Conservation (phyloP, 2,888 invertebrate species). For the Apotomis betuletana region DNA sequence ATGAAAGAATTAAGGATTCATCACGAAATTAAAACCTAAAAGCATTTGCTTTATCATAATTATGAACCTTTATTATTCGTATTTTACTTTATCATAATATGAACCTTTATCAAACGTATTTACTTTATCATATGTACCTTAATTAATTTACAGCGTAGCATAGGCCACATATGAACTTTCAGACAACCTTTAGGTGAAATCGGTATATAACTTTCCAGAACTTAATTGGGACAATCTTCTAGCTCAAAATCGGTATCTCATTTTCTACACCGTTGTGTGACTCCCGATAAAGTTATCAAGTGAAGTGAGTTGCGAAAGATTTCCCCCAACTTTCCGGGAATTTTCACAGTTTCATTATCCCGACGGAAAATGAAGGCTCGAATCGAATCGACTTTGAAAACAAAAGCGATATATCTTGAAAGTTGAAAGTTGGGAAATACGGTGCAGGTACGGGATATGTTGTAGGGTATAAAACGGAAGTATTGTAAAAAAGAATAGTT, state of each 20-base stretch:
- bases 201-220: neutral
- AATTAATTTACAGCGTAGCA: no score
- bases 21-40: neutral
- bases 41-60: no score
- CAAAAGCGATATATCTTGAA: slow-evolving; percentile 70
- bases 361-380: slow-evolving; percentile 57
- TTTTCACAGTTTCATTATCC: slow-evolving; percentile 60
- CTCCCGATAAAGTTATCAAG: slow-evolving; percentile 42
- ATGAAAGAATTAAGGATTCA: neutral
- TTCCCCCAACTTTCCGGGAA: slow-evolving; percentile 46
- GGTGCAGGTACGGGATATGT: slow-evolving; percentile 22
- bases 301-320: slow-evolving; percentile 52
- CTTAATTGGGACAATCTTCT: slow-evolving; percentile 17
- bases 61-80: no score
- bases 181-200: neutral
- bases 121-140: no score
- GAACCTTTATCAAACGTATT: no score
- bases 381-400: slow-evolving; percentile 63
- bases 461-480: slow-evolving; percentile 12
- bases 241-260: slow-evolving; percentile 27
- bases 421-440: slow-evolving; percentile 47
- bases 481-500: slow-evolving; percentile 17
- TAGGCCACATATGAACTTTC: neutral
- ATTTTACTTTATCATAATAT: no score
- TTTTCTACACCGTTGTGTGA: slow-evolving; percentile 29